Evolutionary conservation across 2,888 invertebrate species (phyloP), one percentile per base, ranked within the genome.

Genomic region (Protophormia terraenovae): DNA sequence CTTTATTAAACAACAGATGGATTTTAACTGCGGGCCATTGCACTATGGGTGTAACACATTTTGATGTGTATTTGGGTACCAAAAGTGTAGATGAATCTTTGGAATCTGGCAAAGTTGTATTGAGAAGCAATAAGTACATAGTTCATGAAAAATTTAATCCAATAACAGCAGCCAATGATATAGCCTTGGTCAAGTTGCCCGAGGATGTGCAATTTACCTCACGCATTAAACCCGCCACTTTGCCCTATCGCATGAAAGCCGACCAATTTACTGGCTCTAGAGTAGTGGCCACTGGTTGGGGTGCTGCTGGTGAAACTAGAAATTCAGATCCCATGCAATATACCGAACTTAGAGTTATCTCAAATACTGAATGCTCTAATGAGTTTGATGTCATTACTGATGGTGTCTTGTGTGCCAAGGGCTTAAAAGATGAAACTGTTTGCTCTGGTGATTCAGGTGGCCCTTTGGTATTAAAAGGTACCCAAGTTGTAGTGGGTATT

Each of bases 371-470:
- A 55, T 93, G 93, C 45, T 87, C 88, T 2, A 88, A 88, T 76
- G 89, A 90, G 27, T 93, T 90, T 76, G 90, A 91, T 86, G 90
- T 93, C 16, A 89, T 93, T 22, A 90, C 90, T 0, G 86, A 89
- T 1, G 90, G 91, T 0, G 89, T 91, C 1, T 85, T 93, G 47
- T 93, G 93, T 67, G 93, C 93, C 47, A 90, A 90, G 76, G 93
- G 93, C 1, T 82, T 91, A 7, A 88, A 90, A 67, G 89, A 90
- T 47, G 90, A 92, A 84, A 92, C 92, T 0, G 92, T 92, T 3
- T 93, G 93, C 81, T 89, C 90, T 0, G 93, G 93, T 0, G 93
- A 93, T 82, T 93, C 93, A 0, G 93, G 93, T 27, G 93, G 93
- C 1, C 93, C 93, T 0, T 83, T 93, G 8, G 92, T 93, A 0